Percentiles rank a stretch among this genome's conserved stretches.
Conservation (phyloP, 2,888 invertebrate species). For the Suillia variegata region DNA sequence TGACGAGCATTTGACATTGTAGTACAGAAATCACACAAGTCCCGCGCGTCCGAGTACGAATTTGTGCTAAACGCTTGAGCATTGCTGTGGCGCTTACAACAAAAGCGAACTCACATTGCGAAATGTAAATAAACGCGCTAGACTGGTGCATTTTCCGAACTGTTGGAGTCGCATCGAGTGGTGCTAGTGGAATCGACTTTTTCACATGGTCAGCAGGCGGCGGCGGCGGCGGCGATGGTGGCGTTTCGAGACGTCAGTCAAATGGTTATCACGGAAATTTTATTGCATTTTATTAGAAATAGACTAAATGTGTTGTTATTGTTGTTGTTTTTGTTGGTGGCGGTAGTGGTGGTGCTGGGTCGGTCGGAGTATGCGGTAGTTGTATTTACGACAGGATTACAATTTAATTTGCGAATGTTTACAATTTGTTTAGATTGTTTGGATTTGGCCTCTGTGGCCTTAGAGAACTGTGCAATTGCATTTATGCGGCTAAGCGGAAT, state of each 20-base stretch:
- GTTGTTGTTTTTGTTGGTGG: too few species aligned
- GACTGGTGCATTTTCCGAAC: too few species aligned
- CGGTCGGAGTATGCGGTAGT: too few species aligned
- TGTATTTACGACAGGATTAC: neutral
- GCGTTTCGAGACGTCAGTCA: too few species aligned
- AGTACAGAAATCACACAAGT: too few species aligned
- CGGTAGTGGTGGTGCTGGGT: too few species aligned
- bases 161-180: neutral
- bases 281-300: neutral
- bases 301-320: neutral
- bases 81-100: neutral
- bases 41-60: too few species aligned
- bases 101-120: too few species aligned
- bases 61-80: too few species aligned
- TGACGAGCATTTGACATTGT: too few species aligned
- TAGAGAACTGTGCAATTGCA: neutral
- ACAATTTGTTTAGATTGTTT: conserved; percentile 1
- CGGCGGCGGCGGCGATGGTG: neutral
- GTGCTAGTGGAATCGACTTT: neutral
- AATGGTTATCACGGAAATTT: neutral
- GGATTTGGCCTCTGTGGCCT: neutral
- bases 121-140: neutral
- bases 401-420: neutral
- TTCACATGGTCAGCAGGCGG: neutral
- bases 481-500: neutral